Evolutionary conservation across 2,797 vertebrate species (phyloP), one percentile per base, ranked within the genome.

Genomic region (Percopsis omiscomaycus): DNA sequence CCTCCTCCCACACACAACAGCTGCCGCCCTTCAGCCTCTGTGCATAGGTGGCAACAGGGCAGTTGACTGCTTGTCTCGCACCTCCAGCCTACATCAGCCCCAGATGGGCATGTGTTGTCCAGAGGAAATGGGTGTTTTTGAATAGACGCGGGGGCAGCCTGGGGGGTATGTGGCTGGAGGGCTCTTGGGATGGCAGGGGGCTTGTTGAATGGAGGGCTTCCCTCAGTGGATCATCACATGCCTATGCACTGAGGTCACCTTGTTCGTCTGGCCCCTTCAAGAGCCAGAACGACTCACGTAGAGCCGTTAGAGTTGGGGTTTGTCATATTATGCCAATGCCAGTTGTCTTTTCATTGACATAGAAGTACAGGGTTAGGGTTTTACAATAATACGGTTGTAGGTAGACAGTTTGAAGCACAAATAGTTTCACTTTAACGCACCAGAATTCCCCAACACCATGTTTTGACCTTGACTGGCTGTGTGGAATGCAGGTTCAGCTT

Each of bases 221-320:
- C 70, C 66, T 84, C 86, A 90, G 83, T 89, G 86, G 88, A 87
- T 90, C 86, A 89, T 89, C 84, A 87, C 85, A 90, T 91, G 87
- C 88, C 85, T 81, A 60, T 86, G 81, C 71, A 79, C 80, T 91
- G 88, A 91, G 83, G 85, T 89, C 86, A 86, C 75, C 72, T 80
- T 76, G 84, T 86, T 85, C 73, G 55, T 68, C 71, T 68, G 86
- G 85, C 77, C 83, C 69, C 84, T 84, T 82, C 65, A 58, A 64
- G 54, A 74, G 63, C 48, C 60, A 51, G n/a, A 55, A 51, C 55
- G 14, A 30, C 67, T 60, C 69, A 46, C 64, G 73, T 22, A 59
- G 69, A 74, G 51, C 68, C 73, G 79, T 81, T 81, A 78, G 48
- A 72, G 50, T n/a, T 55, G 37, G 37, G 37, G 6, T 42, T 42